These are phyloP conservation scores for Cnemophilus loriae DNA, from an alignment of 2,113 vertebrate genomes.

Conservation along the genomic window DNA sequence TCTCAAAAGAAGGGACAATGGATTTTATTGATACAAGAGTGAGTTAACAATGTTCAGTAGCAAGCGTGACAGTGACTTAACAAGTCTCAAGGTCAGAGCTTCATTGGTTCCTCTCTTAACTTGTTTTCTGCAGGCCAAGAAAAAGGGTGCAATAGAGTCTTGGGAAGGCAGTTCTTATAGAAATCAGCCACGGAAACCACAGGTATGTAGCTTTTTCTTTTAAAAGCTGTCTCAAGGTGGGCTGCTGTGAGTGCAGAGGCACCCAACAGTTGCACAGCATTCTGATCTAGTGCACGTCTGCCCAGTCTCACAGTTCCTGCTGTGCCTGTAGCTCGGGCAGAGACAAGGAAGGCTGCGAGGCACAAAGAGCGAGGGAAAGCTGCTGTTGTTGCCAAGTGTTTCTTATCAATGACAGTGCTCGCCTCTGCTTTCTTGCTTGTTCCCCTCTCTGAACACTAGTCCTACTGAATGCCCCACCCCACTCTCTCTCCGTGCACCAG, in stretches of 20 bases:
- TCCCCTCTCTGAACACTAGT: background rate
- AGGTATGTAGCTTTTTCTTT: background rate
- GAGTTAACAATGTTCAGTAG: background rate
- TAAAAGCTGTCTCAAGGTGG: background rate
- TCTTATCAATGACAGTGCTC: background rate
- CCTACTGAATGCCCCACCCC: too few species aligned
- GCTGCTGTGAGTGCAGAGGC: background rate
- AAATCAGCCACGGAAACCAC: background rate
- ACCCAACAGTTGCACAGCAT: background rate
- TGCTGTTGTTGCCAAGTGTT: background rate
- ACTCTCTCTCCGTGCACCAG: background rate
- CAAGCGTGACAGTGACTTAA: background rate
- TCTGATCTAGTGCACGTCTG: background rate
- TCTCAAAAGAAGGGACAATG: background rate
- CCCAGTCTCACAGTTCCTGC: background rate
- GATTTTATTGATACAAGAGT: background rate
- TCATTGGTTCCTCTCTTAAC: accelerated
- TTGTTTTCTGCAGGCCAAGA: background rate
- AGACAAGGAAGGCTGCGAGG: background rate
- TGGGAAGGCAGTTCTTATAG: background rate
- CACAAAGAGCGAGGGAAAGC: background rate
- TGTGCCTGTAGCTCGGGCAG: background rate
- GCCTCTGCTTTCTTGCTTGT: background rate
- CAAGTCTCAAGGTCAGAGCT: background rate
- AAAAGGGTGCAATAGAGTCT: background rate